These are phyloP conservation scores for Ptychoptera contaminata DNA, from an alignment of 2,888 invertebrate genomes.

Conservation along the genomic window DNA sequence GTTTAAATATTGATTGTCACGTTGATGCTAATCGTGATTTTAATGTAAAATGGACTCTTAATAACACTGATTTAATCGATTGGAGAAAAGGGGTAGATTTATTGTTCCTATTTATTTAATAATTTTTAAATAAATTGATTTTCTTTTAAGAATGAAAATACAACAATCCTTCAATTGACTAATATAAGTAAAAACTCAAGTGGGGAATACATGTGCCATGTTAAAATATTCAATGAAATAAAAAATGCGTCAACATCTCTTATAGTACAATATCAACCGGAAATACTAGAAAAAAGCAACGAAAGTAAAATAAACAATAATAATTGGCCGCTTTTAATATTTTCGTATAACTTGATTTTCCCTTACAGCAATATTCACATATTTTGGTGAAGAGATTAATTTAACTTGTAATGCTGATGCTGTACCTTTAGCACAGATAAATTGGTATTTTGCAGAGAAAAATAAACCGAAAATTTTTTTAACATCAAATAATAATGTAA, in stretches of 20 bases:
- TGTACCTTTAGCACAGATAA: conserved; percentile 6
- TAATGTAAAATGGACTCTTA: too few relatives aligned
- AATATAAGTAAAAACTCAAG: not conserved
- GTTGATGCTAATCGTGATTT: too few relatives aligned
- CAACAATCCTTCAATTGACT: not conserved
- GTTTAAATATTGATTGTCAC: too few relatives aligned
- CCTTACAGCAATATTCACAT: not conserved
- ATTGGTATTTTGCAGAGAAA: conserved; percentile 5
- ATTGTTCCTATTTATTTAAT: too few relatives aligned
- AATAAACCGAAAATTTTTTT: not conserved
- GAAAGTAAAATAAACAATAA: too few relatives aligned
- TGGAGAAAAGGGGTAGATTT: too few relatives aligned
- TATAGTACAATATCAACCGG: conserved; percentile 7
- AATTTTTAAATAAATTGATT: not conserved
- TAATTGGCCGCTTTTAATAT: too few relatives aligned
- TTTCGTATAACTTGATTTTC: too few relatives aligned
- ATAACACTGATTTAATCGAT: too few relatives aligned
- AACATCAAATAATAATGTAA: not conserved
- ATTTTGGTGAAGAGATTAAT: conserved; percentile 3
- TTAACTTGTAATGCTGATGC: conserved; percentile 7
- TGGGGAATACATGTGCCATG: conserved; percentile 10
- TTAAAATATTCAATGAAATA: conserved; percentile 3
- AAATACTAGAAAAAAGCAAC: conserved; percentile 5
- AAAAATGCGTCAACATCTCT: conserved; percentile 7
- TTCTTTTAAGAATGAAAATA: not conserved